phyloP scores from a whole-genome alignment of 2,888 invertebrate genomes.

The Eulithis prunata region DNA sequence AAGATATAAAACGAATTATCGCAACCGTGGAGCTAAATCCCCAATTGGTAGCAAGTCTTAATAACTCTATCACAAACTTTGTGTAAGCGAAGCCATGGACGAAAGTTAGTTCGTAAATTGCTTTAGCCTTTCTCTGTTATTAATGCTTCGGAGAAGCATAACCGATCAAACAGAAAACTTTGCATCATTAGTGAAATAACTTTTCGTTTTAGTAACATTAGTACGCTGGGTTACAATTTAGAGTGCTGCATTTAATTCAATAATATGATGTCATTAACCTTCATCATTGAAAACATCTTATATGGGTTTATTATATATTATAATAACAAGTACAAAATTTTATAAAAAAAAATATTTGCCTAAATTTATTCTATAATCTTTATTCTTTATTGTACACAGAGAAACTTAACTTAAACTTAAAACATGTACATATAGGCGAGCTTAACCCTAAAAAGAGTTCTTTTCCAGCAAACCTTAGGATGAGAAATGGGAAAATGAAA shows the following conservation, averaged over 20 bases:
- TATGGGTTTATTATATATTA: too few relatives aligned
- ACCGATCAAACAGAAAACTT: conserved; percentile 59
- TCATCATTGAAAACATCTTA: not conserved
- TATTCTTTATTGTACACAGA: too few relatives aligned
- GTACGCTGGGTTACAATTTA: conserved; percentile 36
- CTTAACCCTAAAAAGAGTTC: too few relatives aligned
- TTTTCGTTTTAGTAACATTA: conserved; percentile 49
- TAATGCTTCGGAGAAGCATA: conserved; percentile 54
- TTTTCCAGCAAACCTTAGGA: too few relatives aligned
- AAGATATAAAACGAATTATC: conserved; percentile 34
- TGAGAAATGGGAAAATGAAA: too few relatives aligned
- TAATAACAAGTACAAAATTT: too few relatives aligned
- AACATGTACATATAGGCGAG: too few relatives aligned
- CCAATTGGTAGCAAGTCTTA: conserved; percentile 42
- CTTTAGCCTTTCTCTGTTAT: conserved; percentile 46
- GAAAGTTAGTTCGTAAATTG: conserved; percentile 48
- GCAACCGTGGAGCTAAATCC: conserved; percentile 35
- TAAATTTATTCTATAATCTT: too few relatives aligned
- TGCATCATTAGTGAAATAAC: conserved; percentile 59
- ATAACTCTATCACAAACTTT: conserved; percentile 43
- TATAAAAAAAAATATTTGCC: too few relatives aligned
- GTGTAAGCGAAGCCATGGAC: conserved; percentile 42
- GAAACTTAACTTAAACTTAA: too few relatives aligned
- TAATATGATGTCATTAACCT: not conserved
- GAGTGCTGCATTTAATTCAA: conserved; percentile 14